Conservation (phyloP, 2,888 invertebrate species). For the Melinaea marsaeus region DNA sequence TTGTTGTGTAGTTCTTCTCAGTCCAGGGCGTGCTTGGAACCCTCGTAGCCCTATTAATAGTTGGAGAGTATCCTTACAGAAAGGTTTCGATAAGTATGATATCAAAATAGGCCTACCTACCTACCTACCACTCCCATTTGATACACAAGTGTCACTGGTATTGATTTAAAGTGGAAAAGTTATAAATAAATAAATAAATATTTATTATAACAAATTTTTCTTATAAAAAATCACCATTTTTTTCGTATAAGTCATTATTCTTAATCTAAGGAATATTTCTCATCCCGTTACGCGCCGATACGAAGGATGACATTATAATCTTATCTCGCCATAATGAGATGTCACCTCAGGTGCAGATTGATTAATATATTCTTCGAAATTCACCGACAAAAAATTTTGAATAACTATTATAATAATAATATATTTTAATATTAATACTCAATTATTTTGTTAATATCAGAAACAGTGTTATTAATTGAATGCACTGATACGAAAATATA, state of each 20-base stretch:
- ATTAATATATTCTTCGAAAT: constrained; percentile 7
- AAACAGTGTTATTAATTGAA: not conserved
- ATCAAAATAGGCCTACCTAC: too few species aligned
- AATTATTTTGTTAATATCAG: not conserved
- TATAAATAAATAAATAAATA: too few species aligned
- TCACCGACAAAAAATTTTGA: not conserved
- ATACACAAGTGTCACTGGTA: too few species aligned
- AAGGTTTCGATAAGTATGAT: too few species aligned
- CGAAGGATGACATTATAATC: constrained; percentile 7
- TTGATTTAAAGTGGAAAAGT: too few species aligned
- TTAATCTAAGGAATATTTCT: constrained; percentile 49
- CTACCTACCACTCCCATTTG: too few species aligned
- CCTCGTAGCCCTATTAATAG: too few species aligned
- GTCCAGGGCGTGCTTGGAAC: too few species aligned
- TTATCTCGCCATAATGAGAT: constrained; percentile 13
- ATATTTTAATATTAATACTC: too few species aligned
- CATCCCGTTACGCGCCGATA: constrained; percentile 16
- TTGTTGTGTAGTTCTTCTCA: too few species aligned
- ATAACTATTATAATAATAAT: not conserved
- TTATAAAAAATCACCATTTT: not conserved
- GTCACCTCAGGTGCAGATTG: constrained; percentile 7
- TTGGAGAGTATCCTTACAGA: too few species aligned
- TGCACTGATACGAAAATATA: not conserved
- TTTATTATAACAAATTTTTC: too few species aligned
- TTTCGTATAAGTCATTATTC: constrained; percentile 39